Base-by-base conservation (phyloP, 1,140 invertebrate species). In the Bombus huntii region DNA sequence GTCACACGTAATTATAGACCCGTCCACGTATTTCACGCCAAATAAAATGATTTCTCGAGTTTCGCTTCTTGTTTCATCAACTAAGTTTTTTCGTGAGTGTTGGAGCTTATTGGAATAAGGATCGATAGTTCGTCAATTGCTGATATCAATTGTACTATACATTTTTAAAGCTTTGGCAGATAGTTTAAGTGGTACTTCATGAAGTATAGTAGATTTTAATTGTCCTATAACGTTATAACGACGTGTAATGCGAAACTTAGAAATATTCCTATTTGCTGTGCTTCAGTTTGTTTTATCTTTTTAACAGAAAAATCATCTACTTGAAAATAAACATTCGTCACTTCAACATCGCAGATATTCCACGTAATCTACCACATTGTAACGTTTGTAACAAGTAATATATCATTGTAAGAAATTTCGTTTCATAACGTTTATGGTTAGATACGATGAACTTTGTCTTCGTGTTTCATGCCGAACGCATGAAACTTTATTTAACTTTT, bases 1-100 rank as follows among this genome's bases (percentile, higher is more conserved):
- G 89, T 87, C 83, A 72, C 44, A 81, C 70, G 81, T 88, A 89
- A 91, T 90, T 91, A 85, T 86, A 89, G 78, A 81, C 65, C 66
- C 81, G 84, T 86, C 85, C 44, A 31, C 81, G 85, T 87, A 84
- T 75, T 71, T 87, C 79, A 77, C 39, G 15, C 73, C 65, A 80
- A 68, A 66, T 86, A 81, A 71, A 72, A 77, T 18, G 74, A 62
- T 22, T 42, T 80, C 70, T 34, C 71, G n/a, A 5, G 13, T 44
- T 22, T 53, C 34, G 15, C 66, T 68, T 8, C 12, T 70, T 34
- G 44, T 31, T 47, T 53, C 44, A 12, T 1, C n/a, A 8, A 15
- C 8, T 2, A 34, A 18, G 22, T 1, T 31, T 74, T 47, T 74
- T 15, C 47, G 6, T 2, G 18, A 53, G 6, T 8, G 47, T 34